A percentile compares a stretch with the other conserved stretches of the same genome.
These are phyloP conservation scores for Bubo blakistoni DNA, from an alignment of 2,113 vertebrate genomes.

Conservation along the genomic window DNA sequence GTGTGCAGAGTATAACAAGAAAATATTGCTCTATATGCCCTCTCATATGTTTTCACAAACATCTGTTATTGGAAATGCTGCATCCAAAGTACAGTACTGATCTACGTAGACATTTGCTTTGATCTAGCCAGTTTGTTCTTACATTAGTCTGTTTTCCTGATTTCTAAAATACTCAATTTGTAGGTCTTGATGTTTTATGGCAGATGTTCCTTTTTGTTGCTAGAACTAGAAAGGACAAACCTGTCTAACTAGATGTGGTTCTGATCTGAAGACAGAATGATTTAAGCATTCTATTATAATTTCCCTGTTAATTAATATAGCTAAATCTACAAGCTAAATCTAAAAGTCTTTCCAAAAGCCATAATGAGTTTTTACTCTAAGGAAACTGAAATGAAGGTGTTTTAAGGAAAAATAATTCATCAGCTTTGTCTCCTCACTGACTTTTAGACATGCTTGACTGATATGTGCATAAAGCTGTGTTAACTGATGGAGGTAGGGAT, in stretches of 20 bases:
- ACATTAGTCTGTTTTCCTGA: neutral
- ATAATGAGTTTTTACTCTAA: neutral
- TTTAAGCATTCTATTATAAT: neutral
- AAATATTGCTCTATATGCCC: neutral
- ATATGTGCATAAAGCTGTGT: neutral
- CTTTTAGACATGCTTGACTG: neutral
- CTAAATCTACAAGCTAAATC: neutral
- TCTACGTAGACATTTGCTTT: neutral
- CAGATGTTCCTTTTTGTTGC: neutral
- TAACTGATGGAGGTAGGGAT: fast-evolving
- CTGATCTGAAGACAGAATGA: neutral
- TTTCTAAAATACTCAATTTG: neutral
- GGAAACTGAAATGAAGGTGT: neutral
- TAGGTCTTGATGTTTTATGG: neutral
- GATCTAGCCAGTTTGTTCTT: neutral
- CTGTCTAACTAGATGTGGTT: neutral
- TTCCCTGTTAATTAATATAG: neutral
- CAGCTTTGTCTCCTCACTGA: neutral
- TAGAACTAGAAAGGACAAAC: neutral
- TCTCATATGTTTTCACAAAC: neutral
- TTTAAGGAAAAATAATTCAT: neutral
- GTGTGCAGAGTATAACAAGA: too few relatives aligned
- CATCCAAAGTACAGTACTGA: fast-evolving
- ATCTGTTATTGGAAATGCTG: neutral
- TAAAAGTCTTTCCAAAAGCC: neutral